phyloP scores from a whole-genome alignment of 1,140 invertebrate genomes.

The Vanessa atalanta region DNA sequence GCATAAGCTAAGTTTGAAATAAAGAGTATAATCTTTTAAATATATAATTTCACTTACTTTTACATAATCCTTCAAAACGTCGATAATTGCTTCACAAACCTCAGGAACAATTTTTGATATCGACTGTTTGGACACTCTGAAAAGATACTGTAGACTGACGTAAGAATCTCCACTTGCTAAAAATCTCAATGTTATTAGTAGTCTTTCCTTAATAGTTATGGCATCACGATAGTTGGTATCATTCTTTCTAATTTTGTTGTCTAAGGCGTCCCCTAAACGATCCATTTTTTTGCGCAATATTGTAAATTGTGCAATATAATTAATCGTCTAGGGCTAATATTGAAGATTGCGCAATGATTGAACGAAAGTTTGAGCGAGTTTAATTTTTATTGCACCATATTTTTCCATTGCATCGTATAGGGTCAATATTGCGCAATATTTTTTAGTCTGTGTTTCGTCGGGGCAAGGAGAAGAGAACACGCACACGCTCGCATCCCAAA shows the following conservation, averaged over 20 bases:
- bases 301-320: too few species aligned
- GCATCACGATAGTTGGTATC: constrained; percentile 33
- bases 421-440: too few species aligned
- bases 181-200: constrained; percentile 50
- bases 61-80: constrained; percentile 40
- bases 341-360: too few species aligned
- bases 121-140: constrained; percentile 47
- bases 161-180: constrained; percentile 50
- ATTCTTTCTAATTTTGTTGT: constrained; percentile 28
- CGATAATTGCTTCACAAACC: constrained; percentile 41
- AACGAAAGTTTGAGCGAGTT: too few species aligned
- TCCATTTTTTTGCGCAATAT: too few species aligned
- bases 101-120: constrained; percentile 44
- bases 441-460: too few species aligned
- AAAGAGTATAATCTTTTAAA: constrained; percentile 1
- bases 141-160: too few species aligned
- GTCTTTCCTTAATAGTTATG: constrained; percentile 32
- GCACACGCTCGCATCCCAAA: not conserved
- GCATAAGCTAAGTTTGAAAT: not conserved
- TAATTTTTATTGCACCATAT: too few species aligned
- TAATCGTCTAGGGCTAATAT: too few species aligned
- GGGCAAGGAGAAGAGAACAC: too few species aligned
- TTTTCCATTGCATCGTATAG: too few species aligned
- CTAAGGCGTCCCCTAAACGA: too few species aligned
- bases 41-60: constrained; percentile 40